Conservation (phyloP, 2,797 vertebrate genomes). For the Sebastes wilsoni region DNA sequence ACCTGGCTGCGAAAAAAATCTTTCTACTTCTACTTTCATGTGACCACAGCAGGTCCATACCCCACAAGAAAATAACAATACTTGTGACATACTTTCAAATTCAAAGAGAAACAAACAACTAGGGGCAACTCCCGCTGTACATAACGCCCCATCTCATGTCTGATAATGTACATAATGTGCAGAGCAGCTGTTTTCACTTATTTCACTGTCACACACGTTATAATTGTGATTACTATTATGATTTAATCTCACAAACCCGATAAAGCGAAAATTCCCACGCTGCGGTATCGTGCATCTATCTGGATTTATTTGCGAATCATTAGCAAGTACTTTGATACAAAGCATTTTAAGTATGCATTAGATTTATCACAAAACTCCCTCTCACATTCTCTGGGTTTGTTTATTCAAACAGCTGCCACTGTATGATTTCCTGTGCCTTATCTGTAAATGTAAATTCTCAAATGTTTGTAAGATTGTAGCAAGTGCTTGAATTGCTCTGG, state of each 20-base stretch:
- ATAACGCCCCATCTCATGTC: constrained; percentile 53
- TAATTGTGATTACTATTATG: constrained; percentile 22
- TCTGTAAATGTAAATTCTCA: constrained; percentile 69
- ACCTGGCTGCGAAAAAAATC: constrained; percentile 61
- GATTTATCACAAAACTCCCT: constrained; percentile 30
- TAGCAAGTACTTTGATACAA: constrained; percentile 12
- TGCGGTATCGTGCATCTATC: neutral
- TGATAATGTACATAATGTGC: constrained; percentile 64
- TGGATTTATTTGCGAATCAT: constrained; percentile 23
- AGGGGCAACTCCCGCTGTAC: constrained; percentile 48
- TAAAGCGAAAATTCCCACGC: neutral
- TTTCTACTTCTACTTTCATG: constrained; percentile 56
- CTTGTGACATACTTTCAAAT: constrained; percentile 46
- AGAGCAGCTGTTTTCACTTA: constrained; percentile 53
- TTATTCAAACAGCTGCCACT: constrained; percentile 55
- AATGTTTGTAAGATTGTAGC: constrained; percentile 63
- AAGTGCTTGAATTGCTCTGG: constrained; percentile 64
- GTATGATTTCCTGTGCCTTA: constrained; percentile 68
- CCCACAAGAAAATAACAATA: constrained; percentile 28
- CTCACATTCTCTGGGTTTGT: constrained; percentile 56
- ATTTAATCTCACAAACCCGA: constrained; percentile 23
- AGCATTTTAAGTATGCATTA: neutral
- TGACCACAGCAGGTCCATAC: constrained; percentile 10
- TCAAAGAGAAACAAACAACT: constrained; percentile 54
- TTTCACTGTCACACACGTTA: constrained; percentile 40